A percentile compares a stretch with the other conserved stretches of the same genome.
These are phyloP conservation scores for Ophioninae sp. DNA, from an alignment of 2,888 invertebrate genomes.

Conservation along the genomic window DNA sequence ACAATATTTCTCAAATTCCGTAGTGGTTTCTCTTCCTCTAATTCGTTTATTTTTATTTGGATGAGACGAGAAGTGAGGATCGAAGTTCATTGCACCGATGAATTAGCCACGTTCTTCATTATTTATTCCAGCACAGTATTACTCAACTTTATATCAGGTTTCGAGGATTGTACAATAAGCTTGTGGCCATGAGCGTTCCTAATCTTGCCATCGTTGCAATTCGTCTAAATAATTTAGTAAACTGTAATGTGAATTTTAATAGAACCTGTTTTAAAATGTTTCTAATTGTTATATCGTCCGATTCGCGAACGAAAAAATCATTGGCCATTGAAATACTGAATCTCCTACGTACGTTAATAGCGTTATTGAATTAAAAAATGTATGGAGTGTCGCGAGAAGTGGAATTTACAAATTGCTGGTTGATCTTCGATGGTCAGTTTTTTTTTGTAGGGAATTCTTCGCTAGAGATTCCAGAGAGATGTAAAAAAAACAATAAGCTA, in stretches of 20 bases:
- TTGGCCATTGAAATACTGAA: background rate
- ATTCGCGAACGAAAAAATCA: background rate
- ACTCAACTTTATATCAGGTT: slow-evolving; percentile 71
- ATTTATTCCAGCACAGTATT: slow-evolving; percentile 76
- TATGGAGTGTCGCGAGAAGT: background rate
- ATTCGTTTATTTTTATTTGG: background rate
- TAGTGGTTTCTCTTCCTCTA: background rate
- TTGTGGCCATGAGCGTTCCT: slow-evolving; percentile 71
- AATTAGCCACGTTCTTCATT: slow-evolving; percentile 30
- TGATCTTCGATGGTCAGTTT: background rate
- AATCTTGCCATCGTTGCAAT: slow-evolving; percentile 18
- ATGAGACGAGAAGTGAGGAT: background rate
- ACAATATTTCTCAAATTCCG: background rate
- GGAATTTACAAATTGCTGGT: background rate
- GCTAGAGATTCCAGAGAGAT: background rate
- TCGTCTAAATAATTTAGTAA: background rate
- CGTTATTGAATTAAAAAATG: background rate
- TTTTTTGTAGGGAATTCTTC: background rate
- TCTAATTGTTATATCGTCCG: background rate
- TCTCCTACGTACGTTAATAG: background rate
- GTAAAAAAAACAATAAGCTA: background rate
- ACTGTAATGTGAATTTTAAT: background rate
- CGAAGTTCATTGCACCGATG: slow-evolving; percentile 5
- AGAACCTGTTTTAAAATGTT: background rate
- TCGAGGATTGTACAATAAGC: slow-evolving; percentile 75